A percentile compares a stretch with the other conserved stretches of the same genome.
These are phyloP conservation scores for Glaucomys volans DNA, from an alignment of 2,113 vertebrate species.

Conservation along the genomic window DNA sequence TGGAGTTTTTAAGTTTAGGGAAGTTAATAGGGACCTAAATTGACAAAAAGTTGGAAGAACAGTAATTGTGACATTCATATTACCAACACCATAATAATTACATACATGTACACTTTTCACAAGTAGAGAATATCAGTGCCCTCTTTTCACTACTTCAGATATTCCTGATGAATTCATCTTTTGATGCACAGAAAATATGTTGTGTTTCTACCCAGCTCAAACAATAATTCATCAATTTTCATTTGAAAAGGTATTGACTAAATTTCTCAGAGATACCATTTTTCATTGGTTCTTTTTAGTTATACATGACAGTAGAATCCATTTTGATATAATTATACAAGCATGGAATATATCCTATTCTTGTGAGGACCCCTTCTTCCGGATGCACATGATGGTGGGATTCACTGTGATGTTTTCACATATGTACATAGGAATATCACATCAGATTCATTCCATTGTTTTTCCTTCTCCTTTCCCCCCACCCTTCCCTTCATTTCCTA, in stretches of 20 bases:
- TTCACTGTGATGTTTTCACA: no score
- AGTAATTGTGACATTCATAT: not conserved
- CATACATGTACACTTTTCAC: not conserved
- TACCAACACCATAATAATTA: not conserved
- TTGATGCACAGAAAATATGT: not conserved
- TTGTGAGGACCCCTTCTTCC: no score
- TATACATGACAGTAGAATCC: no score
- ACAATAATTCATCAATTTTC: conserved; percentile 12
- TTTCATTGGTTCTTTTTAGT: no score
- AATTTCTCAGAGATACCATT: not conserved
- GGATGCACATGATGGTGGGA: no score
- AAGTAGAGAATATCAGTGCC: not conserved
- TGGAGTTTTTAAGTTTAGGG: not conserved
- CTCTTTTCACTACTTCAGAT: not conserved
- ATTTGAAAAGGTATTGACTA: not conserved
- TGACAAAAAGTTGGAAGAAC: not conserved
- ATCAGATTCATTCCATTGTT: no score
- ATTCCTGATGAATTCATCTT: not conserved
- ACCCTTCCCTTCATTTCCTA: no score
- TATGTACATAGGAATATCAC: no score
- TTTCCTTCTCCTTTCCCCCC: no score
- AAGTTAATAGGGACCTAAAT: not conserved
- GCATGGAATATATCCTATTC: no score
- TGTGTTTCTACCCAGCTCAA: not conserved
- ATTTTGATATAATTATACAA: no score